Evolutionary conservation across 2,797 vertebrate genomes (phyloP), one percentile per base, ranked within the genome.

Genomic region (Anomalospiza imberbis): DNA sequence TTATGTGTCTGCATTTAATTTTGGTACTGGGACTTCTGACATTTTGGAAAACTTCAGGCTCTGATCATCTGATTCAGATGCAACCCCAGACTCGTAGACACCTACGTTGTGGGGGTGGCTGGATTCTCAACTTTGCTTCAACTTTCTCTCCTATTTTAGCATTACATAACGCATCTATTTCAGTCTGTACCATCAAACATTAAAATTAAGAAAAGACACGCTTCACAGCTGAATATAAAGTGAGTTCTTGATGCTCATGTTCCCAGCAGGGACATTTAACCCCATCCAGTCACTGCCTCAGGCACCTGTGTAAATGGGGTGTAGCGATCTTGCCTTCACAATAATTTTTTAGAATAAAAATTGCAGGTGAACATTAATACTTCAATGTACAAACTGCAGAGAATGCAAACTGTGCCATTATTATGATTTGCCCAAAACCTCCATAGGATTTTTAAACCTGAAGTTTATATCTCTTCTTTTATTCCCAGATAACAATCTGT

Each of bases 91-190:
- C 85, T 90, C 1, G 6, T 4, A 86, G 88, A 94, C 93, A 95
- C 89, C 93, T 88, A 96, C 92, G 34, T 42, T 76, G 91, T 73
- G 95, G 94, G 63, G 94, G 94, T 47, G 91, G 87, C 40, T 94
- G 85, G 60, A 94, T 94, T 94, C 85, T 92, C 91, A 94, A 92
- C 90, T 96, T 68, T 81, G 32, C 75, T 92, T 77, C 85, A 94
- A 88, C 71, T 32, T 85, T 81, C 82, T 76, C 81, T 91, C 91
- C 73, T 78, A 57, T 73, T 94, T 95, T 29, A 66, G 48, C 53
- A 32, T 95, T 96, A 93, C 34, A 79, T 96, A 96, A 97, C 11
- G 0, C 66, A 82, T 60, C 94, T 95, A 94, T 96, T 97, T 96
- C 77, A 51, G 85, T 92, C 89, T 42, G 70, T 74, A 67, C 77